Evolutionary conservation across 2,888 invertebrate genomes (phyloP).

Genomic region (Agriopis aurantiaria): DNA sequence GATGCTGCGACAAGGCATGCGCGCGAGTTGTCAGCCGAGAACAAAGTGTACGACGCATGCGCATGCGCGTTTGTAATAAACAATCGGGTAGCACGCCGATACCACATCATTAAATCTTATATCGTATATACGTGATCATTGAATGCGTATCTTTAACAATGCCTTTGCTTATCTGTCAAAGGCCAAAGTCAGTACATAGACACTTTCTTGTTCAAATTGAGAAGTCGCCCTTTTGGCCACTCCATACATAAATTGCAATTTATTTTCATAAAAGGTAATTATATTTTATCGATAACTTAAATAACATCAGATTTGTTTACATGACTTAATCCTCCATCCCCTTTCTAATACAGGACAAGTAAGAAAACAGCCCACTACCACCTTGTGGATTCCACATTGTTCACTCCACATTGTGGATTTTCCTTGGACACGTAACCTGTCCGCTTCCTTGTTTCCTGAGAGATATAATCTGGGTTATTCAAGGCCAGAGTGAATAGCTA

Average conservation of each 20-base stretch:
- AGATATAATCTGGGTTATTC: too few species aligned
- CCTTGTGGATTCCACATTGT: too few species aligned
- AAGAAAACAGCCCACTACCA: too few species aligned
- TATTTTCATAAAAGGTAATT: too few species aligned
- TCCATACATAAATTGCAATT: background rate
- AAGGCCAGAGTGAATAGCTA: too few species aligned
- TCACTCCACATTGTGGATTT: too few species aligned
- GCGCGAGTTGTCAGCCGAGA: slow-evolving; percentile 36
- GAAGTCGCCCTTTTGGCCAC: background rate
- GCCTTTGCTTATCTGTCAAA: slow-evolving; percentile 26
- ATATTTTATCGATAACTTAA: too few species aligned
- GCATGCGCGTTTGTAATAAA: slow-evolving; percentile 37
- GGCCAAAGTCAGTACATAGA: background rate
- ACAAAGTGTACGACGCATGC: slow-evolving; percentile 35
- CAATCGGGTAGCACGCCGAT: slow-evolving; percentile 31
- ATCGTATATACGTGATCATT: slow-evolving; percentile 39
- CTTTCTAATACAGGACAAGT: too few species aligned
- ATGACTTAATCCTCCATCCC: too few species aligned
- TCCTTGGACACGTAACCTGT: too few species aligned
- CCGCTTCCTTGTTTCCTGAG: too few species aligned
- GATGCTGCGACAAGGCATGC: slow-evolving; percentile 38
- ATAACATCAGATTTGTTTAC: too few species aligned
- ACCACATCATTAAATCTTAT: slow-evolving; percentile 7
- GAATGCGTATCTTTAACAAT: slow-evolving; percentile 35
- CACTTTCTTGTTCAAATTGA: background rate